Evolutionary conservation across 2,113 vertebrate genomes (phyloP).

Genomic region (Dromiciops gliroides): DNA sequence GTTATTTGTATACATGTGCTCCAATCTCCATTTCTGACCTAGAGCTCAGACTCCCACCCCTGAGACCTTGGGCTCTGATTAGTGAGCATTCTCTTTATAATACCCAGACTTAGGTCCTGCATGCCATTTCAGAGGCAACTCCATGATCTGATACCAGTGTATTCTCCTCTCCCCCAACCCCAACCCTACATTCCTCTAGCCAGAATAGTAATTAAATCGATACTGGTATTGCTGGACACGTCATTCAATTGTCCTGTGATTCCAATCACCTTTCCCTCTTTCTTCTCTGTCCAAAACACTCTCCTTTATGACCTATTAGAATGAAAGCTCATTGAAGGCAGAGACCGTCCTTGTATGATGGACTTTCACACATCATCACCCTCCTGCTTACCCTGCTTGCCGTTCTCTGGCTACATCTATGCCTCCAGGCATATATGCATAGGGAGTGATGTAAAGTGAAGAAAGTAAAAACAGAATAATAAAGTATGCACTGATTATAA

Average conservation of each 20-base stretch:
- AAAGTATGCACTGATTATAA: not conserved
- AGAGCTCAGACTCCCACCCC: not conserved
- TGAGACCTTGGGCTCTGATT: too few species aligned
- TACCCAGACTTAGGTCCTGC: not conserved
- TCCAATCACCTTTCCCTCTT: too few species aligned
- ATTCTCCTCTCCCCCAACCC: not conserved
- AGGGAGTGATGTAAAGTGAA: not conserved
- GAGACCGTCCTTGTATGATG: not conserved
- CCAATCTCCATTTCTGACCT: not conserved
- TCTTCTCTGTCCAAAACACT: too few species aligned
- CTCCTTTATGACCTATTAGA: too few species aligned
- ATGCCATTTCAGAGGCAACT: not conserved
- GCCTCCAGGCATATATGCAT: not conserved
- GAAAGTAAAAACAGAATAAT: not conserved
- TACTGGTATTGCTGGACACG: not conserved
- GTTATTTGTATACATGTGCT: not conserved
- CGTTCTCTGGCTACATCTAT: not conserved
- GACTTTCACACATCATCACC: not conserved
- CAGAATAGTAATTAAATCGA: not conserved
- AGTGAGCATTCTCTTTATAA: too few species aligned
- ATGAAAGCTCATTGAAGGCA: not conserved
- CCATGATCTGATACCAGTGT: not conserved
- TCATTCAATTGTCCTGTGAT: too few species aligned
- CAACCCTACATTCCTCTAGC: not conserved
- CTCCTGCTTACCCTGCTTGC: not conserved